phyloP scores from a whole-genome alignment of 2,888 invertebrate genomes.

The Drosophila rubida region DNA sequence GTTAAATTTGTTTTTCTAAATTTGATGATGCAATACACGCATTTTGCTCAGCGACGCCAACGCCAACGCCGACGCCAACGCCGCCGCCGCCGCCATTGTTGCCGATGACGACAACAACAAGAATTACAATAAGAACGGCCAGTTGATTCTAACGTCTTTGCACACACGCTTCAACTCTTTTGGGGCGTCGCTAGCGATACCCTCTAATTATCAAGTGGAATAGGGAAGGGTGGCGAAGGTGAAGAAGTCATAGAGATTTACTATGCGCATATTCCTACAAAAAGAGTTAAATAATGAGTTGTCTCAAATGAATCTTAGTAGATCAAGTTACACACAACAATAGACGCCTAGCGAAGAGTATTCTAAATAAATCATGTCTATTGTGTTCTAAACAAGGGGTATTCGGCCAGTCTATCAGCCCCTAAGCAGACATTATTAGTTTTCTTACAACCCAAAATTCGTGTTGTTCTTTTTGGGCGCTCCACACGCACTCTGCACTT shows the following conservation, averaged over 20 bases:
- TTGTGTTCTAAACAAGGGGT: background rate
- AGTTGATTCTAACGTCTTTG: conserved; percentile 29
- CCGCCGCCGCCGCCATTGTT: no score
- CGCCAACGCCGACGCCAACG: conserved; percentile 28
- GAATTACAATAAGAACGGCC: conserved; percentile 22
- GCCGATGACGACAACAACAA: no score
- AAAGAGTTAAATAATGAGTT: no score
- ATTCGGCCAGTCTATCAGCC: background rate
- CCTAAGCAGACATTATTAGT: background rate
- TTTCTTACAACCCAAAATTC: conserved; percentile 11
- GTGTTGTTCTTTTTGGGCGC: conserved; percentile 26
- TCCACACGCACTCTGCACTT: conserved; percentile 75
- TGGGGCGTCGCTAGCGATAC: conserved; percentile 27
- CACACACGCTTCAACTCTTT: conserved; percentile 43
- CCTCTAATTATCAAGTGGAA: conserved; percentile 4
- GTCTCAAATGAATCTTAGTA: no score
- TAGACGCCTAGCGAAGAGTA: no score
- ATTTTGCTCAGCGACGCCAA: conserved; percentile 45
- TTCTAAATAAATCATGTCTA: background rate
- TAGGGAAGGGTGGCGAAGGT: background rate
- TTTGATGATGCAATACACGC: conserved; percentile 80
- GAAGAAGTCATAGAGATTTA: no score
- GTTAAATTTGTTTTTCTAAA: conserved; percentile 74
- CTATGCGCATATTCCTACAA: no score
- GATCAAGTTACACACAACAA: no score